phyloP scores from a whole-genome alignment of 2,113 vertebrate species.

The Poeciliopsis occidentalis region DNA sequence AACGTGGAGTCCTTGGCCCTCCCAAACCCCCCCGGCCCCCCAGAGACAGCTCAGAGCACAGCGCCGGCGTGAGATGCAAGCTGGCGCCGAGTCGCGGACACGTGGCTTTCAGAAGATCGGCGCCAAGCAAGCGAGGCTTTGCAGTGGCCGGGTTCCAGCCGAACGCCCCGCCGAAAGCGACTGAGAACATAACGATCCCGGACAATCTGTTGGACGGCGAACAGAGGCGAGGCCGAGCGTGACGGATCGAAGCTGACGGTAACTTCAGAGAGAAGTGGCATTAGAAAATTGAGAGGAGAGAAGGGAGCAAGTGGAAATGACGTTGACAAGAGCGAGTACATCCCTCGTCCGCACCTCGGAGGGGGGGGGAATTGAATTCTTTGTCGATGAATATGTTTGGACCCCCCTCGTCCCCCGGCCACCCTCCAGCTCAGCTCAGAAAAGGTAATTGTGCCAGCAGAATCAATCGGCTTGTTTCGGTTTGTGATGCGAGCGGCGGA shows the following conservation, averaged over 20 bases:
- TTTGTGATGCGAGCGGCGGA: neutral
- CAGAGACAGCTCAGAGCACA: neutral
- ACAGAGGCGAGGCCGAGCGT: neutral
- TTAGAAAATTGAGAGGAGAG: neutral
- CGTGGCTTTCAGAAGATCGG: neutral
- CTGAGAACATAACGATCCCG: neutral
- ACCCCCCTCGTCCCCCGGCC: too few species aligned
- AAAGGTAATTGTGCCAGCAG: constrained; percentile 6
- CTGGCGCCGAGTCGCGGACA: neutral
- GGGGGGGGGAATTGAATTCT: neutral
- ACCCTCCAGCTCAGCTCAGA: neutral
- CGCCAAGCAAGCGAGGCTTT: neutral
- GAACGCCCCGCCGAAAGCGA: neutral
- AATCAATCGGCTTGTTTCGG: constrained; percentile 16
- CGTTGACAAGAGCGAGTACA: neutral
- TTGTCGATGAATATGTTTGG: neutral
- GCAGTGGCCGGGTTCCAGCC: neutral
- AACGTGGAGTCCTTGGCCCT: neutral
- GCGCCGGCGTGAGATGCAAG: neutral
- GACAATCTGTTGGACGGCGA: constrained; percentile 1
- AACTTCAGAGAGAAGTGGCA: neutral
- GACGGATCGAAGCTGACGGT: neutral
- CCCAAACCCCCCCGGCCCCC: too few species aligned
- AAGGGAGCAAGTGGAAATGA: constrained; percentile 5
- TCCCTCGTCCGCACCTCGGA: neutral